phyloP scores from a whole-genome alignment of 1,140 invertebrate species.

The Drosophila carrolli region DNA sequence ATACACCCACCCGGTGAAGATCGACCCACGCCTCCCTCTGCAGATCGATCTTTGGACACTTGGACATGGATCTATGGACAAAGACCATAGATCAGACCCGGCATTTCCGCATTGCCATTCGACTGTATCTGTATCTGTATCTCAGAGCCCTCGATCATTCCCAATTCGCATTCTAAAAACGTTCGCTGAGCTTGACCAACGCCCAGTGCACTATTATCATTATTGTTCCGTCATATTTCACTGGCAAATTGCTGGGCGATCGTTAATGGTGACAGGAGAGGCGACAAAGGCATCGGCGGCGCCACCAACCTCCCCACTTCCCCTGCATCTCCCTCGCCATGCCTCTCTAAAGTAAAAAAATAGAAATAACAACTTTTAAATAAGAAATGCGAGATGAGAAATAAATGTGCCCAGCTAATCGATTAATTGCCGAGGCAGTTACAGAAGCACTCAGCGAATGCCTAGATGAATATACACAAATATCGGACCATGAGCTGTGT shows the following conservation, averaged over 20 bases:
- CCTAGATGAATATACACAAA: constrained; percentile 7
- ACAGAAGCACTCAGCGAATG: constrained; percentile 10
- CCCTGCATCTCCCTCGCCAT: constrained; percentile 23
- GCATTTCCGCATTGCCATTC: constrained; percentile 46
- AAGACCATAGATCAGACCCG: constrained; percentile 22
- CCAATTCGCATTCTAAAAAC: constrained; percentile 29
- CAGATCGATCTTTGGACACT: constrained; percentile 33
- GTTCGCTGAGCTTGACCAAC: constrained; percentile 29
- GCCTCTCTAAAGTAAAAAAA: constrained; percentile 6
- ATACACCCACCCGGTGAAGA: constrained; percentile 15
- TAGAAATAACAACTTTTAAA: constrained; percentile 4
- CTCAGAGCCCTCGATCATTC: constrained; percentile 29
- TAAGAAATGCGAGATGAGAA: constrained; percentile 32
- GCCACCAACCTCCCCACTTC: constrained; percentile 1
- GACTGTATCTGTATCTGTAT: constrained; percentile 15
- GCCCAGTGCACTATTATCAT: constrained; percentile 55
- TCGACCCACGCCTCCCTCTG: constrained; percentile 16
- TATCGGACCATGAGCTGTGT: not conserved
- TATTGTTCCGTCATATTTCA: constrained; percentile 60
- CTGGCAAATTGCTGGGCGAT: constrained; percentile 38
- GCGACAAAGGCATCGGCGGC: constrained; percentile 3
- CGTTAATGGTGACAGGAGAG: constrained; percentile 50
- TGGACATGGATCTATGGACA: constrained; percentile 8
- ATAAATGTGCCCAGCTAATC: constrained; percentile 46
- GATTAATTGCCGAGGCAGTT: constrained; percentile 63